phyloP scores from a whole-genome alignment of 2,888 invertebrate species.

The Acleris cristana region DNA sequence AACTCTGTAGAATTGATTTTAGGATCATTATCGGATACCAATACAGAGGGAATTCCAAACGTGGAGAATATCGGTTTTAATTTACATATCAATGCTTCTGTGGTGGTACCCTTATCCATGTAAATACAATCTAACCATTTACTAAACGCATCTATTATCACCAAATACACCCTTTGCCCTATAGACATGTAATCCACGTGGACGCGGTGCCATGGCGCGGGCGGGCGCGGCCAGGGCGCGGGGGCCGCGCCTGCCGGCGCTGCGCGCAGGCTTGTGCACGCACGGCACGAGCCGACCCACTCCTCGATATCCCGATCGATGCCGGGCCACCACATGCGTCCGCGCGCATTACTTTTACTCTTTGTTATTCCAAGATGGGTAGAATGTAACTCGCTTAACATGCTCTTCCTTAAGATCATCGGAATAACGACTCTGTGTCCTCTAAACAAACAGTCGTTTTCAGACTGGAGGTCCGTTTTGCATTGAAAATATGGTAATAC shows the following conservation, averaged over 20 bases:
- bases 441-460: not conserved
- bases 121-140: too few relatives aligned
- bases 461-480: not conserved
- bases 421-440: constrained; percentile 9
- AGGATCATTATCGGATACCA: too few relatives aligned
- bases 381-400: constrained; percentile 4
- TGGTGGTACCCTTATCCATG: too few relatives aligned
- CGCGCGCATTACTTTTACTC: constrained; percentile 41
- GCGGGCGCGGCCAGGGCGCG: constrained; percentile 38
- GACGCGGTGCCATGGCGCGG: constrained; percentile 38
- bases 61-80: too few relatives aligned
- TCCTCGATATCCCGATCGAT: constrained; percentile 38
- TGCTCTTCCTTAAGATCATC: not conserved
- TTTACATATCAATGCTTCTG: too few relatives aligned
- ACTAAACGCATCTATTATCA: too few relatives aligned
- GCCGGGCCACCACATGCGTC: constrained; percentile 43
- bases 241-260: constrained; percentile 40
- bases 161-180: constrained; percentile 2
- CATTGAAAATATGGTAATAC: constrained; percentile 9
- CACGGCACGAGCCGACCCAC: not conserved
- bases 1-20: too few relatives aligned
- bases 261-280: constrained; percentile 27
- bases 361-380: constrained; percentile 32
- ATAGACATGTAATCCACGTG: constrained; percentile 40
- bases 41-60: too few relatives aligned